Conservation (phyloP, 2,797 vertebrate species). For the Heteromormyrus szaboi region DNA sequence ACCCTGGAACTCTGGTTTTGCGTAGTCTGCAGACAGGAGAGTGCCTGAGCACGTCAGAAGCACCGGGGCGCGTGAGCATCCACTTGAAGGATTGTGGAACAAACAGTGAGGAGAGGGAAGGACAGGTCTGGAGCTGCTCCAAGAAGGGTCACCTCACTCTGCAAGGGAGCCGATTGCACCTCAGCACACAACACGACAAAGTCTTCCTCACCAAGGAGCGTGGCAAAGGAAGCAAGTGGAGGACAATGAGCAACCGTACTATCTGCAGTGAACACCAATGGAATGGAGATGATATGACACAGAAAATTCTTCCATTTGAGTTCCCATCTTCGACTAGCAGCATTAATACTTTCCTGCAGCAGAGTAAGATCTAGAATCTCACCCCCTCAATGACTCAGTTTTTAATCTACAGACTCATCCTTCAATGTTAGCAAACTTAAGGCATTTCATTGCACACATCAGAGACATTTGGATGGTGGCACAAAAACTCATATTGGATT, state of each 20-base stretch:
- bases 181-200: conserved; percentile 59
- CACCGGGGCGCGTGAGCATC: conserved; percentile 51
- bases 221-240: conserved; percentile 77
- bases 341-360: conserved; percentile 23
- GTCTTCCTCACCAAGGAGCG: conserved; percentile 68
- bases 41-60: conserved; percentile 61
- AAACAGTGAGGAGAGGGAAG: conserved; percentile 36
- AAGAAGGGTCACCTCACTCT: conserved; percentile 72
- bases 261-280: conserved; percentile 53
- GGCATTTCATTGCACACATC: neutral
- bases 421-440: neutral
- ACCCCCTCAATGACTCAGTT: neutral
- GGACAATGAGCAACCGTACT: conserved; percentile 55
- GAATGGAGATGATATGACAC: conserved; percentile 11
- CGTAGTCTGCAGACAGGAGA: conserved; percentile 51
- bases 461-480: neutral
- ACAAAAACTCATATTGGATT: neutral
- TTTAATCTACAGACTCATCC: neutral
- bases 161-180: conserved; percentile 60
- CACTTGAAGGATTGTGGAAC: conserved; percentile 57
- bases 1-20: conserved; percentile 45
- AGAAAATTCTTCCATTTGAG: neutral
- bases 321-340: conserved; percentile 17
- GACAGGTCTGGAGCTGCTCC: conserved; percentile 72
- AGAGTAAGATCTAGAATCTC: conserved; percentile 37